These are phyloP conservation scores for Palythoa grandis DNA, from an alignment of 92 coral and sea anemone genomes.

Conservation along the genomic window DNA sequence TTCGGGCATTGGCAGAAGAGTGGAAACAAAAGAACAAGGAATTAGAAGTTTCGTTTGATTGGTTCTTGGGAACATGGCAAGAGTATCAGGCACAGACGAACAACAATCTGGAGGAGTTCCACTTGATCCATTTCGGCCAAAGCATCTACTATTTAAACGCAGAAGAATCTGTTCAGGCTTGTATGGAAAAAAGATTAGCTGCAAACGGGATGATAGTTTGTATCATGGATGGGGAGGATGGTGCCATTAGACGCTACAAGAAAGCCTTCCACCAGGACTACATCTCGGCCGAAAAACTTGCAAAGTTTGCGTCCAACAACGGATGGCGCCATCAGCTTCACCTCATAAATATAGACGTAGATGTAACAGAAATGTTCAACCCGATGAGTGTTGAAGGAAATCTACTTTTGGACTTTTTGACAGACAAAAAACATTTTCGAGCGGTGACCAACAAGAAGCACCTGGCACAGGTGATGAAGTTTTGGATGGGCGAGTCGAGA, in stretches of 20 bases:
- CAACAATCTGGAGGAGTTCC: not conserved
- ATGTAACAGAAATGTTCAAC: constrained; percentile 12
- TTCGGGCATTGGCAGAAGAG: constrained; percentile 4
- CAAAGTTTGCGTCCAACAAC: not conserved
- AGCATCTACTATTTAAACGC: not conserved
- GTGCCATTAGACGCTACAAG: not conserved
- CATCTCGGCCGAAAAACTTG: not conserved
- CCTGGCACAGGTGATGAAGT: not conserved
- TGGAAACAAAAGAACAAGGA: constrained; percentile 7
- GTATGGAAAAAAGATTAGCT: constrained; percentile 1
- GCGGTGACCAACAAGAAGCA: not conserved
- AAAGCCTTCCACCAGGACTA: not conserved
- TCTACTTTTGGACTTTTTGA: constrained; percentile 9
- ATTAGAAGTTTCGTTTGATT: not conserved
- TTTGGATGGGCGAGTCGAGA: not conserved
- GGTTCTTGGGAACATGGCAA: constrained; percentile 18
- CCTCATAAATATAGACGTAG: not conserved
- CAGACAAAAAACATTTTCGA: not conserved
- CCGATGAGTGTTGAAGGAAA: not conserved
- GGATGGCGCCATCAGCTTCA: not conserved
- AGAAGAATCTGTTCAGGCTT: not conserved
- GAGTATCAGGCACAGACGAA: not conserved
- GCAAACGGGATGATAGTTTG: constrained; percentile 3
- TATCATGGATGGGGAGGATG: not conserved
- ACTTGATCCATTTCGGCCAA: constrained; percentile 20